These are phyloP conservation scores for Elaphurus davidianus DNA, from an alignment of 2,113 vertebrate species.

Conservation along the genomic window DNA sequence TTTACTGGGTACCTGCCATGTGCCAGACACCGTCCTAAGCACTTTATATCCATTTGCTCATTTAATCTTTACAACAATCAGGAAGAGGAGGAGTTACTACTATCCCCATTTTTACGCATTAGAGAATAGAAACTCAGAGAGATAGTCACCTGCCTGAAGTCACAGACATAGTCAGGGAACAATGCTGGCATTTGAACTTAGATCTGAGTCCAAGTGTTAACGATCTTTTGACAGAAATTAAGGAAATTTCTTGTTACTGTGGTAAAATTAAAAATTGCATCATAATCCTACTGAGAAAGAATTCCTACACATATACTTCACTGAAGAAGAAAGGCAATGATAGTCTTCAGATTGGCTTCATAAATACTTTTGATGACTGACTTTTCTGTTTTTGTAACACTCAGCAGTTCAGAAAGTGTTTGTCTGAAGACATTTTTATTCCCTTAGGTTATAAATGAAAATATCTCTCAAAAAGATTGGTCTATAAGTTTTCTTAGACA, in stretches of 20 bases:
- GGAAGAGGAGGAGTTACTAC: background rate
- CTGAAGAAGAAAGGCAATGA: background rate
- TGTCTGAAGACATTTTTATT: background rate
- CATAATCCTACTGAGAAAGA: background rate
- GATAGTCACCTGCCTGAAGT: background rate
- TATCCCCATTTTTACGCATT: background rate
- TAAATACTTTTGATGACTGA: background rate
- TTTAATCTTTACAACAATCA: background rate
- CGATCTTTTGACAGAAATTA: background rate
- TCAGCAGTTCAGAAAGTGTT: slow-evolving; percentile 16
- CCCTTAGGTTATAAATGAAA: background rate
- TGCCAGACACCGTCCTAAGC: background rate
- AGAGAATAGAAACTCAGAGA: background rate
- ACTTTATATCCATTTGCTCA: background rate
- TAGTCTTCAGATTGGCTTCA: background rate
- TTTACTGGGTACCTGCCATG: background rate
- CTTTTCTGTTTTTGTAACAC: background rate
- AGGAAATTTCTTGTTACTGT: background rate
- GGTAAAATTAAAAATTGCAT: background rate
- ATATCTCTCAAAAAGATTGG: background rate
- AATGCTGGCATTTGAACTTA: background rate
- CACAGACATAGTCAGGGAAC: background rate
- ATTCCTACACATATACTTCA: background rate
- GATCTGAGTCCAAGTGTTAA: background rate
- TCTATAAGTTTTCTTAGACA: slow-evolving; percentile 23